Evolutionary conservation across 2,113 vertebrate genomes (phyloP).

Genomic region (Chlamydotis undulata): DNA sequence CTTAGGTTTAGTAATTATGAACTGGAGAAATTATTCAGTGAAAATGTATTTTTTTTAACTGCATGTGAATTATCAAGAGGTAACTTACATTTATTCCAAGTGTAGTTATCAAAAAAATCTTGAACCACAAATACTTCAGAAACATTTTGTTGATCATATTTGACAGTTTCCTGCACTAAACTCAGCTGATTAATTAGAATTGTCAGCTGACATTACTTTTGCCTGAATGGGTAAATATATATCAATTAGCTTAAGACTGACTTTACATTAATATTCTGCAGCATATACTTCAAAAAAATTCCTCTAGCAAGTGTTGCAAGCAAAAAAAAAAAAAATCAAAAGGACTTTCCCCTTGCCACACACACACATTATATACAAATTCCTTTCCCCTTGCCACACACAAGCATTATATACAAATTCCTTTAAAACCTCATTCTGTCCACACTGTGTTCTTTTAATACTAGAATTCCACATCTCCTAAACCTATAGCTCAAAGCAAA

Average conservation of each 20-base stretch:
- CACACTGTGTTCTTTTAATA: background rate
- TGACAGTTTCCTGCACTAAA: slow-evolving; percentile 1
- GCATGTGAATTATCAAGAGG: background rate
- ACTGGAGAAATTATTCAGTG: background rate
- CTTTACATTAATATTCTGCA: background rate
- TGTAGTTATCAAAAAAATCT: background rate
- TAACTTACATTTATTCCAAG: background rate
- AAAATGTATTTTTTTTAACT: background rate
- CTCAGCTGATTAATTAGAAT: background rate
- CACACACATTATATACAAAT: background rate
- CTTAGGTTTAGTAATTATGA: background rate
- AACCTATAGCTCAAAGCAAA: background rate
- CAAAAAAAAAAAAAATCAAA: background rate
- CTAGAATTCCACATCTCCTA: background rate
- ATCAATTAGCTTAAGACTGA: background rate
- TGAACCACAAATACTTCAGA: background rate
- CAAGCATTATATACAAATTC: background rate
- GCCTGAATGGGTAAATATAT: background rate
- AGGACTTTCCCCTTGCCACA: background rate
- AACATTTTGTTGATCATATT: background rate
- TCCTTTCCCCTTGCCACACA: background rate
- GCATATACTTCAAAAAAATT: background rate
- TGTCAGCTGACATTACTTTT: background rate
- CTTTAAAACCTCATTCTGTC: background rate
- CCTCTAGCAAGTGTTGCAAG: background rate